Conservation (phyloP, 2,113 vertebrate species). For the Struthio camelus region DNA sequence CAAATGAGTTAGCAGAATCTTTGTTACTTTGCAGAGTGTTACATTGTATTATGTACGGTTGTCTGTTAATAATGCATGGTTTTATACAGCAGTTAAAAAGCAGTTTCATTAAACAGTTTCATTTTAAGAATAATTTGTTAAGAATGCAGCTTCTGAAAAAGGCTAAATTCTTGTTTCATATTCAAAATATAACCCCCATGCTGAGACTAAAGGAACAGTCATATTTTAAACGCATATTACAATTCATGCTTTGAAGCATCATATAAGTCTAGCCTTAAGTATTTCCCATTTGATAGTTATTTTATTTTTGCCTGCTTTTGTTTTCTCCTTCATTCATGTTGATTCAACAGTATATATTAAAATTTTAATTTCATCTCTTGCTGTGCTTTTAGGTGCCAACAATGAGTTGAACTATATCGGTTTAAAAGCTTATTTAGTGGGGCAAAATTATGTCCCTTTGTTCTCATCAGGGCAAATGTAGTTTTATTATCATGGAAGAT, state of each 20-base stretch:
- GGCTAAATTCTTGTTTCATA: conserved; percentile 41
- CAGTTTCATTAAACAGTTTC: conserved; percentile 27
- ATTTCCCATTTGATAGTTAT: conserved; percentile 43
- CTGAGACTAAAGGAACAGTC: conserved; percentile 53
- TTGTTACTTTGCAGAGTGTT: conserved; percentile 18
- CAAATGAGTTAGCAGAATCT: neutral
- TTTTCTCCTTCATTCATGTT: conserved; percentile 28
- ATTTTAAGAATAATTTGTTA: conserved; percentile 56
- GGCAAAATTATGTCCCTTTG: neutral
- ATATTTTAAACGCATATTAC: conserved; percentile 38
- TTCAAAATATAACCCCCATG: conserved; percentile 60
- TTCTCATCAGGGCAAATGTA: neutral
- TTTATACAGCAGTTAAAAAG: conserved; percentile 49
- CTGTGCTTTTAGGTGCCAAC: conserved; percentile 24
- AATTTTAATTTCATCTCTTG: conserved; percentile 39
- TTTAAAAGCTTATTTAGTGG: neutral
- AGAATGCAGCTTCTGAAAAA: conserved; percentile 53
- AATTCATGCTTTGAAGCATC: conserved; percentile 63
- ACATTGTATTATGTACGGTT: conserved; percentile 30
- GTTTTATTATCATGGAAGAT: conserved; percentile 3
- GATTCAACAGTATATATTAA: conserved; percentile 27
- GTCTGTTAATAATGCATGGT: conserved; percentile 57
- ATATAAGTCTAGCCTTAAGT: conserved; percentile 34
- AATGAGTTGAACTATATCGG: neutral
- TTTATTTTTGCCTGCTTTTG: conserved; percentile 47